phyloP scores from a whole-genome alignment of 2,888 invertebrate species.

The Camponotus fellah region DNA sequence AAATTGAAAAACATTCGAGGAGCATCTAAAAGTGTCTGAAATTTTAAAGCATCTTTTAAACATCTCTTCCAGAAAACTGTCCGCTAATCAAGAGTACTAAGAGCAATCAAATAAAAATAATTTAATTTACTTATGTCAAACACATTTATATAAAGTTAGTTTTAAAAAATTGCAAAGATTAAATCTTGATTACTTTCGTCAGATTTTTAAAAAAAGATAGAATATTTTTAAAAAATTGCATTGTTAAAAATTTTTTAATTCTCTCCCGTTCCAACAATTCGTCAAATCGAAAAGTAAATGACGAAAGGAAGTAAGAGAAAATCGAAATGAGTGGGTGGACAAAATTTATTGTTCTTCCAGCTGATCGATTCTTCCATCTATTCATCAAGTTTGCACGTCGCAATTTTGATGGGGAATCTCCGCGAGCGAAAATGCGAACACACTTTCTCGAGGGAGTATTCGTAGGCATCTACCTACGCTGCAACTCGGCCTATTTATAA shows the following conservation, averaged over 20 bases:
- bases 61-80: not conserved
- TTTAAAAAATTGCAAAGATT: not conserved
- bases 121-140: not conserved
- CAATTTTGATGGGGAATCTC: constrained; percentile 51
- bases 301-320: not conserved
- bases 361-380: not conserved
- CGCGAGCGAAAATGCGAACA: constrained; percentile 55
- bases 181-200: not conserved
- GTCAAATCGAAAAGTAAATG: not conserved
- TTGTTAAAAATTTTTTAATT: not conserved
- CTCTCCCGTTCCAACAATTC: not conserved
- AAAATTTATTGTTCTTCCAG: not conserved
- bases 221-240: no score
- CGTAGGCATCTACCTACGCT: constrained; percentile 54
- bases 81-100: not conserved
- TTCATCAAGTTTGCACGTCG: constrained; percentile 26
- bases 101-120: not conserved
- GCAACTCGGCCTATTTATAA: constrained; percentile 81
- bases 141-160: not conserved
- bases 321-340: not conserved
- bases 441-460: constrained; percentile 62
- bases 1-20: not conserved
- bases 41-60: not conserved
- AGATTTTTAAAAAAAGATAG: not conserved
- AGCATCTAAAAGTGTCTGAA: not conserved